These are phyloP conservation scores for Peromyscus maniculatus DNA, from an alignment of 2,113 vertebrate genomes.

Conservation along the genomic window DNA sequence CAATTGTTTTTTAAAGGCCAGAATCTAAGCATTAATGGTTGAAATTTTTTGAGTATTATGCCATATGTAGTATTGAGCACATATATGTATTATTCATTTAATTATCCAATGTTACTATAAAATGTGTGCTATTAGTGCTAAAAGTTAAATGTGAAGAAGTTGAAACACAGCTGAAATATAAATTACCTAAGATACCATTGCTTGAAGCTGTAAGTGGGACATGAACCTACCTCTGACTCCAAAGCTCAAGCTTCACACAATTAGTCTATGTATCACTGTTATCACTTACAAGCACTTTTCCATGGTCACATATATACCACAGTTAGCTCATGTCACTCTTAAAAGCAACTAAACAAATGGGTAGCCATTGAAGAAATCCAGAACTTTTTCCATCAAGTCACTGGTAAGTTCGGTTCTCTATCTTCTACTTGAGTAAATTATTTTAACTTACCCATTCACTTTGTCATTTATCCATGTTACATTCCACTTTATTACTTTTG, in stretches of 20 bases:
- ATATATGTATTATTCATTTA: not conserved
- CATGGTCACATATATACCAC: not conserved
- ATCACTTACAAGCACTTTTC: not conserved
- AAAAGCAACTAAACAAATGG: not conserved
- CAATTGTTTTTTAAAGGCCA: not conserved
- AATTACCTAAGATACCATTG: not conserved
- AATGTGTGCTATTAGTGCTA: not conserved
- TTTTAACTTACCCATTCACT: conserved; percentile 10
- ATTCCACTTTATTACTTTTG: not conserved
- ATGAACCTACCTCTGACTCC: not conserved
- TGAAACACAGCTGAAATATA: not conserved
- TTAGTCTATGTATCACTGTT: not conserved
- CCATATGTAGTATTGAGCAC: not conserved
- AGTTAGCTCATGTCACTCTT: not conserved
- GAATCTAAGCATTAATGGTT: not conserved
- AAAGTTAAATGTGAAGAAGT: not conserved
- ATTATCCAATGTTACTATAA: not conserved
- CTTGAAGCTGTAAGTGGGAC: not conserved
- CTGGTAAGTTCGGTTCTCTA: not conserved
- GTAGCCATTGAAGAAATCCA: not conserved
- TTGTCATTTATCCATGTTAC: not conserved
- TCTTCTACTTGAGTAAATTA: not conserved
- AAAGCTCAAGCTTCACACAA: not conserved
- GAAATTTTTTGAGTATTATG: not conserved
- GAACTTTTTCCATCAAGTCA: not conserved